phyloP scores from a whole-genome alignment of 2,888 invertebrate species.

The Heteropelma amictum region DNA sequence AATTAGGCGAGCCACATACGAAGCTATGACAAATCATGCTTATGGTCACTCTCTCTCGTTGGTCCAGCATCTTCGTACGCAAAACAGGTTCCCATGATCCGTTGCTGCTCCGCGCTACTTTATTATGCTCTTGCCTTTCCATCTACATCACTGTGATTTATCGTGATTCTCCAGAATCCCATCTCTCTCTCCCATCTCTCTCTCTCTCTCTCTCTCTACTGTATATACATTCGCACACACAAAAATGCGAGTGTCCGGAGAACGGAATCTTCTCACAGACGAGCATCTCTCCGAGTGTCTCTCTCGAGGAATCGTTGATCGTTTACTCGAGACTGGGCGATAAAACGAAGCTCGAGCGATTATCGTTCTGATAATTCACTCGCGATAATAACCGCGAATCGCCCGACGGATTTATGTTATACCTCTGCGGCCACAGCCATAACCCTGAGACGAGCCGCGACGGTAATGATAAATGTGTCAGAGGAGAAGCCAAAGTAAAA shows the following conservation, averaged over 20 bases:
- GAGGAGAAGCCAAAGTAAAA: no score
- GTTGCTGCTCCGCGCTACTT: slow-evolving; percentile 30
- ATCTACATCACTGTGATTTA: slow-evolving; percentile 68
- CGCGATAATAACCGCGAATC: slow-evolving; percentile 54
- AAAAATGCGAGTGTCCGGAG: slow-evolving; percentile 58
- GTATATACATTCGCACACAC: slow-evolving; percentile 62
- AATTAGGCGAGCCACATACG: slow-evolving; percentile 60
- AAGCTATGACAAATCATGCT: slow-evolving; percentile 70
- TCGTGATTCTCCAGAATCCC: slow-evolving; percentile 63
- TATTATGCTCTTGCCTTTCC: slow-evolving; percentile 45
- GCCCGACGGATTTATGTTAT: slow-evolving; percentile 50
- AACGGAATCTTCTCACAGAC: slow-evolving; percentile 48
- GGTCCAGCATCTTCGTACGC: slow-evolving; percentile 51
- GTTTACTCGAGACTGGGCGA: slow-evolving; percentile 40
- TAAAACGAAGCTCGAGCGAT: slow-evolving; percentile 48
- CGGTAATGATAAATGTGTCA: no score
- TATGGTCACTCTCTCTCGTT: slow-evolving; percentile 44
- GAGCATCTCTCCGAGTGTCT: background rate
- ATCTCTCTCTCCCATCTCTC: background rate
- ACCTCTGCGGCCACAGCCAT: no score
- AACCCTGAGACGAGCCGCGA: no score
- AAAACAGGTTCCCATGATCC: slow-evolving; percentile 64
- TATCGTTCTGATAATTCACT: slow-evolving; percentile 55
- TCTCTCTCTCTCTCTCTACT: slow-evolving; percentile 31
- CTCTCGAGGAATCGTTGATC: slow-evolving; percentile 54